These are phyloP conservation scores for Oriolus oriolus DNA, from an alignment of 2,113 vertebrate species.

Conservation along the genomic window DNA sequence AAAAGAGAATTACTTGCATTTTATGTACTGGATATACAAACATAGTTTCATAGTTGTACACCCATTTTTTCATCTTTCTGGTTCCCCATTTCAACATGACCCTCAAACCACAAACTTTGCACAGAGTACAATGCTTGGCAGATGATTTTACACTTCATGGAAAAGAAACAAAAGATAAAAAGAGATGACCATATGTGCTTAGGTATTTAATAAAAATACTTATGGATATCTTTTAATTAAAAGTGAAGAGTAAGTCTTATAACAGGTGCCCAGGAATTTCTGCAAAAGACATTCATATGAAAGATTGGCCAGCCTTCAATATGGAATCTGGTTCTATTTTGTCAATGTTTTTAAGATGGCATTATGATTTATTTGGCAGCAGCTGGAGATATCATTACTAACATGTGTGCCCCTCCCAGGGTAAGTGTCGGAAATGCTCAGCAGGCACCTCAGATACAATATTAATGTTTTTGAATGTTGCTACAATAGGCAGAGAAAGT, in stretches of 20 bases:
- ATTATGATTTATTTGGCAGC: constrained; percentile 61
- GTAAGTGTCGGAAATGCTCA: constrained; percentile 10
- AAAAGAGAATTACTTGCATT: not conserved
- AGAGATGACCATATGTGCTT: not conserved
- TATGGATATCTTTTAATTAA: constrained; percentile 33
- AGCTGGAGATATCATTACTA: constrained; percentile 55
- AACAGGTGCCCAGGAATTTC: constrained; percentile 40
- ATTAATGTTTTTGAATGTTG: not conserved
- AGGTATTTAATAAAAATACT: constrained; percentile 26
- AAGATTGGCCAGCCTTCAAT: constrained; percentile 34
- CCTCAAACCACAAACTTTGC: not conserved
- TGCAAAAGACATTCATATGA: constrained; percentile 40
- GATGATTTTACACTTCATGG: not conserved
- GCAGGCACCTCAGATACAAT: constrained; percentile 10
- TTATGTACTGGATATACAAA: not conserved
- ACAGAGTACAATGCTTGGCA: not conserved
- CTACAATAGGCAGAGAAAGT: not conserved
- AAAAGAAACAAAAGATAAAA: constrained; percentile 20
- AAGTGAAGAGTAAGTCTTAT: constrained; percentile 40
- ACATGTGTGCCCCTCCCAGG: constrained; percentile 15
- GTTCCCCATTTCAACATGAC: not conserved
- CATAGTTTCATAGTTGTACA: not conserved
- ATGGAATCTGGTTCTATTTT: constrained; percentile 57
- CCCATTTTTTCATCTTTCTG: not conserved
- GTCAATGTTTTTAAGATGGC: constrained; percentile 50